phyloP scores from a whole-genome alignment of 2,113 vertebrate species.

The Sapayoa aenigma region DNA sequence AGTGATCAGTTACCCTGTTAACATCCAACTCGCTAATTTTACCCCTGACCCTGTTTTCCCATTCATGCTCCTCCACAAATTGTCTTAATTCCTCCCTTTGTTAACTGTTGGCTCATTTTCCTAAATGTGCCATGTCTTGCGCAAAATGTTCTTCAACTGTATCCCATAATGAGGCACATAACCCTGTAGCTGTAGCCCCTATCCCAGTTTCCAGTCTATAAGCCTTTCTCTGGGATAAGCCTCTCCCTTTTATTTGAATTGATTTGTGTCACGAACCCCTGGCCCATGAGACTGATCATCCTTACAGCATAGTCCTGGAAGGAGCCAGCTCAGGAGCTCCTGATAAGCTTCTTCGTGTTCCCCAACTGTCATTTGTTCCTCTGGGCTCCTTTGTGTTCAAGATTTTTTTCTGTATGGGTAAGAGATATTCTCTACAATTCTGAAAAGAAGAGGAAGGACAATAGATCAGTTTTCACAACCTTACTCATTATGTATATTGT shows the following conservation, averaged over 20 bases:
- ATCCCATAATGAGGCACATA: not conserved
- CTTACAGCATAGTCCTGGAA: not conserved
- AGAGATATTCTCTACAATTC: not conserved
- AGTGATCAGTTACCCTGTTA: not conserved
- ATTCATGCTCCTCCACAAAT: not conserved
- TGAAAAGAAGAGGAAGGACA: not conserved
- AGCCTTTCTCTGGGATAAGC: not conserved
- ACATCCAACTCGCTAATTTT: not conserved
- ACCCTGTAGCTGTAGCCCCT: not conserved
- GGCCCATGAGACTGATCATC: not conserved
- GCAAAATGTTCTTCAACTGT: not conserved
- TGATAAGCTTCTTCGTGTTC: not conserved
- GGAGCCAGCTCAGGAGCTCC: not conserved
- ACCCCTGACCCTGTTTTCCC: not conserved
- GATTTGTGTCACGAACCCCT: too few relatives aligned
- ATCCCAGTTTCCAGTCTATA: not conserved
- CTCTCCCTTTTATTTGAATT: not conserved
- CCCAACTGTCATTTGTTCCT: not conserved
- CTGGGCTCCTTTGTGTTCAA: not conserved
- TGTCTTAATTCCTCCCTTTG: not conserved
- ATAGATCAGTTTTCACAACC: not conserved
- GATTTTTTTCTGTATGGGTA: not conserved
- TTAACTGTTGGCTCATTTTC: not conserved
- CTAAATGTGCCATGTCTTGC: not conserved
- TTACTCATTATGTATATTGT: not conserved